These are phyloP conservation scores for Lucinisca nassula DNA, from an alignment of 2,888 invertebrate genomes.

Conservation along the genomic window DNA sequence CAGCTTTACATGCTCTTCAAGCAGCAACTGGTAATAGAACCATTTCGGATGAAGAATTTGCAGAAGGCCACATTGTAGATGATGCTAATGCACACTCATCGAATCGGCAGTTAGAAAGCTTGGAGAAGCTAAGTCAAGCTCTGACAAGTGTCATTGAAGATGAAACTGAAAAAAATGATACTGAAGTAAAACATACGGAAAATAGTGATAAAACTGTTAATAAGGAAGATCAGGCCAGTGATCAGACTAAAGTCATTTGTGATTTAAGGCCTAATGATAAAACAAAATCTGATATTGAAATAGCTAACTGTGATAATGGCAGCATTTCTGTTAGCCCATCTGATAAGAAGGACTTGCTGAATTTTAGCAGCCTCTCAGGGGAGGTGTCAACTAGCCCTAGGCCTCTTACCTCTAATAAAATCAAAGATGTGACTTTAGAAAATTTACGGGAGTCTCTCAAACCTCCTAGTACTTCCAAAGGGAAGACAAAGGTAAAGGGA, in stretches of 20 bases:
- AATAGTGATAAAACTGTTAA: slow-evolving; percentile 1
- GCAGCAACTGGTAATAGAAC: slow-evolving; percentile 6
- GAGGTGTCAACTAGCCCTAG: slow-evolving; percentile 62
- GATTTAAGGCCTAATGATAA: slow-evolving; percentile 8
- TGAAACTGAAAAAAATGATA: slow-evolving; percentile 58
- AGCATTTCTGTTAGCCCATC: slow-evolving; percentile 60
- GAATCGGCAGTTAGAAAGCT: slow-evolving; percentile 51
- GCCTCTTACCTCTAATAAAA: slow-evolving; percentile 72
- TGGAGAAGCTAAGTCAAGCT: slow-evolving; percentile 71
- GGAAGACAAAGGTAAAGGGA: slow-evolving; percentile 69
- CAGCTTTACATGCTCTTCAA: slow-evolving; percentile 52
- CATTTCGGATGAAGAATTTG: neutral
- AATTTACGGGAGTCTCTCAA: slow-evolving; percentile 77
- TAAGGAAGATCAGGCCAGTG: slow-evolving; percentile 22
- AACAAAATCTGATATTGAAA: slow-evolving; percentile 33
- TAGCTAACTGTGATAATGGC: slow-evolving; percentile 68
- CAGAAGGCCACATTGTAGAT: slow-evolving; percentile 35
- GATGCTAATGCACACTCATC: slow-evolving; percentile 29
- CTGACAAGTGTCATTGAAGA: slow-evolving; percentile 74
- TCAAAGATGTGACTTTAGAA: slow-evolving; percentile 79
- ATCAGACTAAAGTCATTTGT: neutral
- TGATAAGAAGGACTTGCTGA: slow-evolving; percentile 56
- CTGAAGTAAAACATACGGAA: slow-evolving; percentile 41
- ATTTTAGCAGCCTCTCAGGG: slow-evolving; percentile 44
- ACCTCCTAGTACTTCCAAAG: slow-evolving; percentile 74